phyloP scores from a whole-genome alignment of 2,888 invertebrate species.

The Ochropleura leucogaster region DNA sequence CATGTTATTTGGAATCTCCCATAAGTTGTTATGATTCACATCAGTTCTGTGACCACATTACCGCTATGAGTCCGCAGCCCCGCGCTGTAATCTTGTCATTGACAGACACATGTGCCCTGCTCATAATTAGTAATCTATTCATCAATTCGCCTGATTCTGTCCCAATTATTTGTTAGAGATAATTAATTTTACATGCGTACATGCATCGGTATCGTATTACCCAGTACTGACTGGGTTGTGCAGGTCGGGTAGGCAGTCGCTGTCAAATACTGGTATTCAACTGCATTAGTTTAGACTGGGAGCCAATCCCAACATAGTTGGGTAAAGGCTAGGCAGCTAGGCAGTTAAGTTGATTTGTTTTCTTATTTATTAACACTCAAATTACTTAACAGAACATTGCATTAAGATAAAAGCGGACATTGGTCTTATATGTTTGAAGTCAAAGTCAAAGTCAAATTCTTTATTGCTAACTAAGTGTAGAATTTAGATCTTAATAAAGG shows the following conservation, averaged over 20 bases:
- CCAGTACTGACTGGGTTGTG: too few species aligned
- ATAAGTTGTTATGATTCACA: constrained; percentile 24
- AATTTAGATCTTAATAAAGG: too few species aligned
- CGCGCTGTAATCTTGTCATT: constrained; percentile 32
- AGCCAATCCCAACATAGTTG: too few species aligned
- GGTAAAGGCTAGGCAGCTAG: too few species aligned
- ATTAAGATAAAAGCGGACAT: not conserved
- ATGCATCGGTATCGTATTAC: not conserved
- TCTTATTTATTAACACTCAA: not conserved
- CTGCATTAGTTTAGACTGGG: too few species aligned
- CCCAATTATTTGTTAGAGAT: constrained; percentile 25
- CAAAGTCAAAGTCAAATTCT: too few species aligned
- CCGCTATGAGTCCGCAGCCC: constrained; percentile 11
- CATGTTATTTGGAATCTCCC: constrained; percentile 14
- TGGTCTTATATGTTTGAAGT: too few species aligned
- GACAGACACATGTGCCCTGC: constrained; percentile 24
- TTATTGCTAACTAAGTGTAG: too few species aligned
- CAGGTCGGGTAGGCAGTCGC: too few species aligned
- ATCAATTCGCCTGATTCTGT: constrained; percentile 36
- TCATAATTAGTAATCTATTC: constrained; percentile 42
- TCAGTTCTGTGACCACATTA: constrained; percentile 26
- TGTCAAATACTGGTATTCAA: too few species aligned
- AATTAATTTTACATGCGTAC: constrained; percentile 13
- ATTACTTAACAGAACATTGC: not conserved
- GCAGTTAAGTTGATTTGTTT: not conserved